phyloP scores from a whole-genome alignment of 1,140 invertebrate species.

The Bombus pyrosoma region DNA sequence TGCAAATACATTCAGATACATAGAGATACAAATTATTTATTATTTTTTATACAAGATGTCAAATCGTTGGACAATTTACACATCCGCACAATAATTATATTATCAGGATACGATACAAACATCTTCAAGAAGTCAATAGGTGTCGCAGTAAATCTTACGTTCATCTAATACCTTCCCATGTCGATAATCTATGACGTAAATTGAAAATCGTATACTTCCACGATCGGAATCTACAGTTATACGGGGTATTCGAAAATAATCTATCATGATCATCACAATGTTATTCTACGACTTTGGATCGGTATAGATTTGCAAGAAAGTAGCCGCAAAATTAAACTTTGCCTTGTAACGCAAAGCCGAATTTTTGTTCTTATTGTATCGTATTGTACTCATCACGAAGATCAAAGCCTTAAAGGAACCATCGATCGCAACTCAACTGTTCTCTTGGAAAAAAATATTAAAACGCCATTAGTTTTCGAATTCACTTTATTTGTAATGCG shows the following conservation, averaged over 20 bases:
- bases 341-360: no score
- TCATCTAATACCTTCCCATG: background rate
- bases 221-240: constrained; percentile 1
- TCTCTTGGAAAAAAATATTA: no score
- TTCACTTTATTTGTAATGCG: no score
- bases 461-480: no score
- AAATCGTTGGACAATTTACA: background rate
- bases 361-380: background rate
- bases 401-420: no score
- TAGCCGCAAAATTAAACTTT: no score
- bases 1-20: background rate
- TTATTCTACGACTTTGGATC: no score
- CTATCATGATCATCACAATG: no score
- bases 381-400: no score
- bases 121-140: background rate
- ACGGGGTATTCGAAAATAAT: no score
- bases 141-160: background rate
- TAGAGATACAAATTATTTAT: background rate
- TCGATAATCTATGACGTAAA: constrained; percentile 11
- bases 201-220: constrained; percentile 9
- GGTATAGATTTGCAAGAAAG: no score
- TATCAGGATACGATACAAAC: background rate
- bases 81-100: background rate
- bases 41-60: background rate
- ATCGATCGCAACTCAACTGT: no score